Conservation (phyloP, 2,888 invertebrate genomes). For the Phlogophora meticulosa region DNA sequence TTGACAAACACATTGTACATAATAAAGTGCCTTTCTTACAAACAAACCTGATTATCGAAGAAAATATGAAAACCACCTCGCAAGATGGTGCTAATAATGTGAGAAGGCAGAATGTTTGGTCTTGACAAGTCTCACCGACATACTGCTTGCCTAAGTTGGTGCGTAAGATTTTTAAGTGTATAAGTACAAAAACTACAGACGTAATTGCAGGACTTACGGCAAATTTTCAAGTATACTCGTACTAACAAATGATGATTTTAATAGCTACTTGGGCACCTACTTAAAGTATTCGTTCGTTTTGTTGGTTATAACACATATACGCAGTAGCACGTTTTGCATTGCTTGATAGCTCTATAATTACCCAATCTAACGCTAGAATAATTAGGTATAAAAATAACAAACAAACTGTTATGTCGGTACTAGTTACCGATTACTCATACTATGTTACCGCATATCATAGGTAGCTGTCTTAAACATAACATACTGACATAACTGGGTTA, state of each 20-base stretch:
- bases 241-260: slow-evolving; percentile 3
- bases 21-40: slow-evolving; percentile 3
- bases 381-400: slow-evolving; percentile 1
- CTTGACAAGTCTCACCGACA: neutral
- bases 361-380: slow-evolving; percentile 26
- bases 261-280: neutral
- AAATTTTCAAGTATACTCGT: too few relatives aligned
- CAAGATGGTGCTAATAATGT: slow-evolving; percentile 19
- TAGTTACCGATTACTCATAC: slow-evolving; percentile 16
- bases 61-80: slow-evolving; percentile 30
- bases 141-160: neutral
- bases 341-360: slow-evolving; percentile 10
- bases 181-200: too few relatives aligned
- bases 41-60: slow-evolving; percentile 19
- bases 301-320: neutral
- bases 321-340: slow-evolving; percentile 19
- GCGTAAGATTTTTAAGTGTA: too few relatives aligned
- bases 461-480: slow-evolving; percentile 19
- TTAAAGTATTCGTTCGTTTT: slow-evolving; percentile 15
- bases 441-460: slow-evolving; percentile 41
- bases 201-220: too few relatives aligned
- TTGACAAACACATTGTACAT: slow-evolving; percentile 6
- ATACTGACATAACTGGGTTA: slow-evolving; percentile 12
- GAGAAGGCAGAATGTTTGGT: neutral
- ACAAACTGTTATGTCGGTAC: neutral